Conservation (phyloP, 2,888 invertebrate species). For the Coremacera marginata region DNA sequence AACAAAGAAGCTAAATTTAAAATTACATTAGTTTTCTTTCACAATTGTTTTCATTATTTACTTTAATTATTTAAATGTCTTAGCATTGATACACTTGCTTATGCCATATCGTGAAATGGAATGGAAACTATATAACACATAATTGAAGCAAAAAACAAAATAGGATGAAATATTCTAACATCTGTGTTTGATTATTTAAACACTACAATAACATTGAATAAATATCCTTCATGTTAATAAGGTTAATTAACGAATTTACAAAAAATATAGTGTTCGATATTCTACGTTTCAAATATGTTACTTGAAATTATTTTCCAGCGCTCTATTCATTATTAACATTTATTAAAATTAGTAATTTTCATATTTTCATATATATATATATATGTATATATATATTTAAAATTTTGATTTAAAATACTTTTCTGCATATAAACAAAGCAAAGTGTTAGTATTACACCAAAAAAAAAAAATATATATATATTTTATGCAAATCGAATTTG, state of each 20-base stretch:
- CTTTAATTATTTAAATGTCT: neutral
- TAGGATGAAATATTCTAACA: neutral
- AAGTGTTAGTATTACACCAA: constrained; percentile 37
- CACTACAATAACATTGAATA: constrained; percentile 20
- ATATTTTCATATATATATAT: no score
- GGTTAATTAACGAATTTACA: no score
- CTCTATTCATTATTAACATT: neutral
- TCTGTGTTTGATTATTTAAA: neutral
- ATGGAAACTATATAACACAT: no score
- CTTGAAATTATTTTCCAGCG: neutral
- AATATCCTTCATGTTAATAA: neutral
- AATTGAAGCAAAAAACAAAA: neutral
- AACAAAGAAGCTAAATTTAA: neutral
- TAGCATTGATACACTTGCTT: constrained; percentile 8
- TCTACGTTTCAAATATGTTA: no score
- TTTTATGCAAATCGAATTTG: constrained; percentile 34
- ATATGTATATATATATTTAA: neutral
- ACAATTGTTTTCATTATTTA: neutral
- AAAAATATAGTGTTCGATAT: no score
- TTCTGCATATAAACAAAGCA: constrained; percentile 13
- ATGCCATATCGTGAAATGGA: neutral
- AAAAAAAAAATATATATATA: constrained; percentile 27
- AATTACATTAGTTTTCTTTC: neutral
- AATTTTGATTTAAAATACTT: neutral
- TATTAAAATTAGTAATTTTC: neutral